Evolutionary conservation across 2,888 invertebrate genomes (phyloP).

Genomic region (Papilio demoleus): DNA sequence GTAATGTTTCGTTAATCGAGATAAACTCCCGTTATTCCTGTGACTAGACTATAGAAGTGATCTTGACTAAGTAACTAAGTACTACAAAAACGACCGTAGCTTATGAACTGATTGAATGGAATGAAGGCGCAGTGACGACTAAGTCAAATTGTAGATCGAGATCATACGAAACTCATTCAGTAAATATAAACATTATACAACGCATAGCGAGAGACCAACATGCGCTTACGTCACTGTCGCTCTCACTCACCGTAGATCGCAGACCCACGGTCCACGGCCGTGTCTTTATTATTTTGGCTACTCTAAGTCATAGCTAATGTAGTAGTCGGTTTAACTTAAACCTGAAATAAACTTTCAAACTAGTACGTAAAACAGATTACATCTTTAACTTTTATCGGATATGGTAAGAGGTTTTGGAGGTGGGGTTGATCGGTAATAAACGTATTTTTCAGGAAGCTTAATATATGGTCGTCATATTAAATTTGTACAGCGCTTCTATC

Average conservation of each 20-base stretch:
- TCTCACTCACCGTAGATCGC: neutral
- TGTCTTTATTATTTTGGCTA: neutral
- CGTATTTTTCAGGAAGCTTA: no score
- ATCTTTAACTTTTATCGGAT: no score
- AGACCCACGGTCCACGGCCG: constrained; percentile 7
- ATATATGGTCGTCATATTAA: no score
- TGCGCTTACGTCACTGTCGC: constrained; percentile 28
- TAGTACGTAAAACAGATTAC: no score
- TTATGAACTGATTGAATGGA: constrained; percentile 24
- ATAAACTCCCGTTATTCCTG: constrained; percentile 3
- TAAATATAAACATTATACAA: neutral
- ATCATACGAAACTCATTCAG: constrained; percentile 32
- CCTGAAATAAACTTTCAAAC: no score
- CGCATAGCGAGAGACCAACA: constrained; percentile 12
- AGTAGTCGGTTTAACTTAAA: no score
- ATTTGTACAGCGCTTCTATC: no score
- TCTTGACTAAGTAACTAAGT: no score
- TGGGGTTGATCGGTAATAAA: no score
- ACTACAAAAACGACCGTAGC: constrained; percentile 15
- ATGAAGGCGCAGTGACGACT: neutral
- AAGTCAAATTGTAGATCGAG: constrained; percentile 17
- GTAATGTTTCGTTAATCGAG: neutral
- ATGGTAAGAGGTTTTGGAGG: no score
- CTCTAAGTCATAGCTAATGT: no score
- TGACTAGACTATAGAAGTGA: neutral